A percentile compares a stretch with the other conserved stretches of the same genome.
Evolutionary conservation across 2,888 invertebrate genomes (phyloP).

Genomic region (Acanthoscelides obtectus): DNA sequence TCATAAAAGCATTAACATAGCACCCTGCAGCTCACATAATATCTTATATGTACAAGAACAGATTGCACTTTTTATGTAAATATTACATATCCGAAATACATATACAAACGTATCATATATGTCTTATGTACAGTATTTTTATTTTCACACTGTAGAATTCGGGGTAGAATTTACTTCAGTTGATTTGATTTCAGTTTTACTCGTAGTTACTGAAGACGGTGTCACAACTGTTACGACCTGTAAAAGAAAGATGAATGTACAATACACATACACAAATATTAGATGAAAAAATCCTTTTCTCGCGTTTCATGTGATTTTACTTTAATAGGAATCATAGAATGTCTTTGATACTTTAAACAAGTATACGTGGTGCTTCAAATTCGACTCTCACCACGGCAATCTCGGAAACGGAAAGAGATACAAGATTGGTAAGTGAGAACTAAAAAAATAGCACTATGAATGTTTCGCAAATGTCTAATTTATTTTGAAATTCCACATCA

Average conservation of each 20-base stretch:
- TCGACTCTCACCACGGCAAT: no score
- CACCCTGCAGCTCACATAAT: background rate
- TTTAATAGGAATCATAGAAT: no score
- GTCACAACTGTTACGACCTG: slow-evolving; percentile 6
- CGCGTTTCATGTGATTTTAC: no score
- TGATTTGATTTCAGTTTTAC: background rate
- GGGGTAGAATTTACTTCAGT: background rate
- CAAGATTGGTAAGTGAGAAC: no score
- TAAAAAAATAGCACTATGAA: no score
- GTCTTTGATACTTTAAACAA: no score
- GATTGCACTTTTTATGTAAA: background rate
- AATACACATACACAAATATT: background rate
- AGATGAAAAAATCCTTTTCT: no score
- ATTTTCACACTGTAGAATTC: background rate
- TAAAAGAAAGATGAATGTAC: background rate
- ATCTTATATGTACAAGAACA: background rate
- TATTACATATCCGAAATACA: background rate
- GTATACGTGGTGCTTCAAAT: no score
- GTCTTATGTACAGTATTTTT: background rate
- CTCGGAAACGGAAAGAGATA: no score
- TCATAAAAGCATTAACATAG: no score
- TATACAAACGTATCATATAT: background rate
- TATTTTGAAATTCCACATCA: no score
- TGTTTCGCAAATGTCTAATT: no score
- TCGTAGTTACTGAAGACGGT: background rate